Conservation (phyloP, 2,113 vertebrate genomes). For the Proterorhinus semilunaris region DNA sequence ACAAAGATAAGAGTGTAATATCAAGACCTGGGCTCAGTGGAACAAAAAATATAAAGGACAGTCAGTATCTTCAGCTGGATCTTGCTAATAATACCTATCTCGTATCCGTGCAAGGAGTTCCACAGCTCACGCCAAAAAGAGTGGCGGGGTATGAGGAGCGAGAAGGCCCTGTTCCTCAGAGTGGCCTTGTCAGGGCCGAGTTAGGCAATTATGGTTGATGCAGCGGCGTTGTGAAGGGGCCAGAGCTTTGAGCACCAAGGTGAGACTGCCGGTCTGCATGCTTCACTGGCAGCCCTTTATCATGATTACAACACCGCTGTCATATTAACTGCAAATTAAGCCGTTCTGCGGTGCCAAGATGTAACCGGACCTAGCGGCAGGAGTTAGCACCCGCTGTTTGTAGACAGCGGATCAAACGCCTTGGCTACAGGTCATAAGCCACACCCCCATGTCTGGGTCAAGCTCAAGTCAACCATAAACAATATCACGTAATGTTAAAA, state of each 20-base stretch:
- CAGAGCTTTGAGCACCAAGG: slow-evolving; percentile 44
- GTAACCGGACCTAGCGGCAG: slow-evolving; percentile 40
- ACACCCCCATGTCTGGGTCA: slow-evolving; percentile 19
- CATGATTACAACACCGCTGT: slow-evolving; percentile 64
- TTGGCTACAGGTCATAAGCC: slow-evolving; percentile 29
- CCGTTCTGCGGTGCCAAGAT: slow-evolving; percentile 18
- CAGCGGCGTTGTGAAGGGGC: slow-evolving; percentile 38
- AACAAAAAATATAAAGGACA: slow-evolving; percentile 49
- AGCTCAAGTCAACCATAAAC: slow-evolving; percentile 20
- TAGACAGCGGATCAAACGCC: slow-evolving; percentile 26
- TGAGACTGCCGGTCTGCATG: slow-evolving; percentile 29
- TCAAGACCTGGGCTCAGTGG: slow-evolving; percentile 41
- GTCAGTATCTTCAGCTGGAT: slow-evolving; percentile 42
- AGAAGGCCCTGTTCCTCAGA: slow-evolving; percentile 55
- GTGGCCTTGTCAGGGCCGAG: slow-evolving; percentile 52
- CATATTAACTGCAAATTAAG: slow-evolving; percentile 58
- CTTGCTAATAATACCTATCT: slow-evolving; percentile 48
- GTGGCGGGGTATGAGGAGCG: slow-evolving; percentile 28
- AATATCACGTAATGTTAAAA: slow-evolving; percentile 24
- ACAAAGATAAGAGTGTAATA: slow-evolving; percentile 58
- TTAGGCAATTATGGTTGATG: slow-evolving; percentile 54
- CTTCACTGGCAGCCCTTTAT: slow-evolving; percentile 48
- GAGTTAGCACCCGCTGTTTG: slow-evolving; percentile 25
- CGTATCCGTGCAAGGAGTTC: slow-evolving; percentile 19
- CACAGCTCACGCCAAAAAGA: slow-evolving; percentile 17